Conservation (phyloP, 1,140 invertebrate species). For the Lamellibrachia luymesi region DNA sequence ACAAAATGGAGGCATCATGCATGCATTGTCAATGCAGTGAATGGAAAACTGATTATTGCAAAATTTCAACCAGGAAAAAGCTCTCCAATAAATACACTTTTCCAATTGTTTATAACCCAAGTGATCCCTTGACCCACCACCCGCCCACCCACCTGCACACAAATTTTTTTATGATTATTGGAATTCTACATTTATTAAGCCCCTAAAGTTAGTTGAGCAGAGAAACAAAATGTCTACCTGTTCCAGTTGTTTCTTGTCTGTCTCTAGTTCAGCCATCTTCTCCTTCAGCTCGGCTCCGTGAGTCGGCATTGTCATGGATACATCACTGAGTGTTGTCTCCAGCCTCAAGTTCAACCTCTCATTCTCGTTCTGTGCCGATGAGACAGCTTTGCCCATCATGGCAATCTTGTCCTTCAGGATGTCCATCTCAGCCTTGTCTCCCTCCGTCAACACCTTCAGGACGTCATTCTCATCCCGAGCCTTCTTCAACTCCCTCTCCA, state of each 20-base stretch:
- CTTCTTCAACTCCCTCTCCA: neutral
- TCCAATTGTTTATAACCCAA: no score
- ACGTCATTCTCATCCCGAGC: neutral
- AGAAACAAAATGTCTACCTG: neutral
- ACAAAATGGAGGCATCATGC: no score
- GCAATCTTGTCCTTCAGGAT: constrained; percentile 1
- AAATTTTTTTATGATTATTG: no score
- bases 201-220: neutral
- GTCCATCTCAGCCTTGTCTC: constrained; percentile 13
- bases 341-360: constrained; percentile 2
- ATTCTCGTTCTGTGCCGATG: neutral
- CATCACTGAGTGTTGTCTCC: neutral
- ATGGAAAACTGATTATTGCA: no score
- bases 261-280: neutral
- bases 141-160: no score
- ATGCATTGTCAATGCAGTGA: no score
- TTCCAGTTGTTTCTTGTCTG: neutral
- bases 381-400: neutral
- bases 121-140: no score
- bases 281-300: neutral
- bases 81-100: no score
- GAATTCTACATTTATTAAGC: no score
- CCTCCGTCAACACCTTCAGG: neutral
- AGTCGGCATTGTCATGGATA: neutral
- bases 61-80: no score